Evolutionary conservation across 2,113 vertebrate species (phyloP).

Genomic region (Octodon degus): DNA sequence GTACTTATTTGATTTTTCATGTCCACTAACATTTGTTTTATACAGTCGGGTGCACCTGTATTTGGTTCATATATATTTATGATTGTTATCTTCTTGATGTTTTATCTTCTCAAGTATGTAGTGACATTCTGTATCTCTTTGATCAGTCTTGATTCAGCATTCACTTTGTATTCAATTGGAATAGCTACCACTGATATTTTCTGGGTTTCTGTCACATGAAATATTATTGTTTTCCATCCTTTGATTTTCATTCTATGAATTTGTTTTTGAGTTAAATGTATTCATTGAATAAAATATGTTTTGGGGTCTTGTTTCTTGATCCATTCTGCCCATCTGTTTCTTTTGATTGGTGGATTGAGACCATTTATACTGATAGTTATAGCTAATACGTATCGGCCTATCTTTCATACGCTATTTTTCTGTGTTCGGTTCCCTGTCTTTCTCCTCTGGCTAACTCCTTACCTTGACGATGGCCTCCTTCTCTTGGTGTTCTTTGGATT

Average conservation of each 20-base stretch:
- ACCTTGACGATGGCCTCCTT: not conserved
- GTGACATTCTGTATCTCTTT: not conserved
- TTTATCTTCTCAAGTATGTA: not conserved
- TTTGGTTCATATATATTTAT: not conserved
- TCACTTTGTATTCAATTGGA: not conserved
- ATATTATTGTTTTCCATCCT: not conserved
- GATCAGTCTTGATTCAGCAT: not conserved
- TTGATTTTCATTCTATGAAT: not conserved
- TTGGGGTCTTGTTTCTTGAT: not conserved
- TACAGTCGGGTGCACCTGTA: not conserved
- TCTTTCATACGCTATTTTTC: not conserved
- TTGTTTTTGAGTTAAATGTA: not conserved
- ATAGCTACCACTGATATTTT: not conserved
- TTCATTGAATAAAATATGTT: not conserved
- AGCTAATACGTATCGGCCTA: not conserved
- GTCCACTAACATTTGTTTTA: not conserved
- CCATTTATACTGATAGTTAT: not conserved
- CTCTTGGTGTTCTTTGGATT: not conserved
- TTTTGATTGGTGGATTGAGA: not conserved
- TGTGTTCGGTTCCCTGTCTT: not conserved
- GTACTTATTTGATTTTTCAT: not conserved
- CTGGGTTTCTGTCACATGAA: not conserved
- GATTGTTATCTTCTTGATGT: not conserved
- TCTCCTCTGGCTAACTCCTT: not conserved
- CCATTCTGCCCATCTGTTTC: not conserved